A percentile compares a stretch with the other conserved stretches of the same genome.
These are phyloP conservation scores for Thymelicus acteon DNA, from an alignment of 2,888 invertebrate species.

Conservation along the genomic window DNA sequence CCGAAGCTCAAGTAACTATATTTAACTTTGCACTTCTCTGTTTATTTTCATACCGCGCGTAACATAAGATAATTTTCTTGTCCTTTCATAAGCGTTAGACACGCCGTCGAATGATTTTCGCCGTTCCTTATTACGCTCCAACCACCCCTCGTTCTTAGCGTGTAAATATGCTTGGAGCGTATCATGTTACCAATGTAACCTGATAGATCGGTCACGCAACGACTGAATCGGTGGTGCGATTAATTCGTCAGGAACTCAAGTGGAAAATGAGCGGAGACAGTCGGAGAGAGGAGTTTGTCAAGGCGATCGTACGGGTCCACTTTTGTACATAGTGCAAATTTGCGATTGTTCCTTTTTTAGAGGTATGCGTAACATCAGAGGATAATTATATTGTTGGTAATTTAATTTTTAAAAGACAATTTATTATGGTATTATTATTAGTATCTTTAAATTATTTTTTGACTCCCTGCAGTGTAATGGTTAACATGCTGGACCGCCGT, in stretches of 20 bases:
- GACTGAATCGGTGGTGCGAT: slow-evolving; percentile 44
- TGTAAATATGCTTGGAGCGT: slow-evolving; percentile 37
- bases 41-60: not conserved
- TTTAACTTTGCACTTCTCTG: too few species aligned
- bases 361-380: too few species aligned
- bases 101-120: slow-evolving; percentile 20
- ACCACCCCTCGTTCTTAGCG: slow-evolving; percentile 31
- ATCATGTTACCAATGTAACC: slow-evolving; percentile 46
- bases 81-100: slow-evolving; percentile 17
- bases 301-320: slow-evolving; percentile 7
- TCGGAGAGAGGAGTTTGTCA: slow-evolving; percentile 31
- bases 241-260: slow-evolving; percentile 49
- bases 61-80: not conserved
- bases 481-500: too few species aligned
- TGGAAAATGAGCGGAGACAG: slow-evolving; percentile 48
- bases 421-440: too few species aligned
- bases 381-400: too few species aligned
- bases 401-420: too few species aligned
- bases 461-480: too few species aligned
- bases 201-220: slow-evolving; percentile 43
- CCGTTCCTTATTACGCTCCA: slow-evolving; percentile 15
- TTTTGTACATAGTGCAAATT: not conserved
- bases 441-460: too few species aligned
- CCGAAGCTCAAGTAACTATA: not conserved
- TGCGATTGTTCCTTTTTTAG: not conserved